Conservation (phyloP, 1,140 invertebrate species). For the Dreissena rostriformis region DNA sequence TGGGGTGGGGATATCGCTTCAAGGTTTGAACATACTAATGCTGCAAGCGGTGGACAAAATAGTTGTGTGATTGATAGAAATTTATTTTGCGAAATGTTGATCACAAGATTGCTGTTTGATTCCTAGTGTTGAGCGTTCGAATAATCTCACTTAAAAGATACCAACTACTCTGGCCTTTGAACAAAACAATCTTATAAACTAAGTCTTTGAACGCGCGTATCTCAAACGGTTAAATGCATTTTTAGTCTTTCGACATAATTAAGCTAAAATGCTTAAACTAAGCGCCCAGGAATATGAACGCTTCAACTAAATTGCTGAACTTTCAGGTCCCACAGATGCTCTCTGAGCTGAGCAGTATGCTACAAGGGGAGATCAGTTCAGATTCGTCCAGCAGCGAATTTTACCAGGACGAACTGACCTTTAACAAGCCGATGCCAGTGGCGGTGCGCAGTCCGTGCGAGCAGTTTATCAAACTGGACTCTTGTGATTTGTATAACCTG, state of each 20-base stretch:
- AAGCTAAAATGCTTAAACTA: neutral
- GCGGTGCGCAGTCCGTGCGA: neutral
- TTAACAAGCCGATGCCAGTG: constrained; percentile 19
- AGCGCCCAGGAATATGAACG: neutral
- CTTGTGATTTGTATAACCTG: neutral
- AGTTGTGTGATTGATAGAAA: no score
- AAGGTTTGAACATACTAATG: no score
- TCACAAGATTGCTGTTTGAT: no score
- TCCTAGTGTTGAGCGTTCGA: no score
- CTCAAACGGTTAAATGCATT: no score
- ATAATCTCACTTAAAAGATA: no score
- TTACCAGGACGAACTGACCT: constrained; percentile 11
- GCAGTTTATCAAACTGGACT: neutral
- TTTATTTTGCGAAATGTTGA: no score
- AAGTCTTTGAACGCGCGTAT: no score
- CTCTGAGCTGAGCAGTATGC: constrained; percentile 9
- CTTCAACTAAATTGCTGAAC: neutral
- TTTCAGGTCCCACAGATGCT: constrained; percentile 35
- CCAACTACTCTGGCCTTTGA: no score
- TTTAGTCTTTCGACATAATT: neutral
- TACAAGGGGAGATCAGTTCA: neutral
- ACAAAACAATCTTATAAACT: no score
- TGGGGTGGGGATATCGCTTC: no score
- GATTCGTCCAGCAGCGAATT: constrained; percentile 16
- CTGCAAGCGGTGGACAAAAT: no score